These are phyloP conservation scores for Pavo muticus DNA, from an alignment of 2,113 vertebrate species.

Conservation along the genomic window DNA sequence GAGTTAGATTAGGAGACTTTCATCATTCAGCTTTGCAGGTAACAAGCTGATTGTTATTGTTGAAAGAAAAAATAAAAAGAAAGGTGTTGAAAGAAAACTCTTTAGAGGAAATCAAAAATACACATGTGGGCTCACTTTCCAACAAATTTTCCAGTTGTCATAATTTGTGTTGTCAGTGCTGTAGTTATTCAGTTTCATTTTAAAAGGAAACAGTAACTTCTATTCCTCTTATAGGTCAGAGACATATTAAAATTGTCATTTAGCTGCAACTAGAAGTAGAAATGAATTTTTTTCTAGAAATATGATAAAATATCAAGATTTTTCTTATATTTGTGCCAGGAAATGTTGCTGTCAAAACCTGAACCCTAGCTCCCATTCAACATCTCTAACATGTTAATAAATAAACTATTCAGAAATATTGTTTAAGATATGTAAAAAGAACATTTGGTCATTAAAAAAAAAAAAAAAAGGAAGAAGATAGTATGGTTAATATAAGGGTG, in stretches of 20 bases:
- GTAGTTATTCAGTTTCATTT: not conserved
- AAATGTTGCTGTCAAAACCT: not conserved
- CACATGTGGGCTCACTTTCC: not conserved
- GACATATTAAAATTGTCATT: not conserved
- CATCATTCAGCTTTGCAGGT: not conserved
- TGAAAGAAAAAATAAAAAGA: not conserved
- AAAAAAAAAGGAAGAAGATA: not conserved
- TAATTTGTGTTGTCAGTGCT: not conserved
- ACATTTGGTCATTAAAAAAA: not conserved
- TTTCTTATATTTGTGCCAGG: not conserved
- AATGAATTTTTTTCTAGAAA: not conserved
- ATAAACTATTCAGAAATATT: not conserved
- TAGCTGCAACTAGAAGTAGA: not conserved
- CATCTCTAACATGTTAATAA: not conserved
- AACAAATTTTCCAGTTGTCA: not conserved
- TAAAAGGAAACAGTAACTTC: not conserved
- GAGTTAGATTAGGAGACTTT: not conserved
- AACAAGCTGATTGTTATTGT: not conserved
- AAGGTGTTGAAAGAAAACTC: not conserved
- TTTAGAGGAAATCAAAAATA: not conserved
- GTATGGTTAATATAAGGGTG: not conserved
- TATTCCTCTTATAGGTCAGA: not conserved
- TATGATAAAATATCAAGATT: not conserved
- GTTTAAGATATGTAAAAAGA: not conserved
- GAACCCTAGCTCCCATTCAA: not conserved